These are phyloP conservation scores for Oxyruncus cristatus DNA, from an alignment of 2,113 vertebrate species.

Conservation along the genomic window DNA sequence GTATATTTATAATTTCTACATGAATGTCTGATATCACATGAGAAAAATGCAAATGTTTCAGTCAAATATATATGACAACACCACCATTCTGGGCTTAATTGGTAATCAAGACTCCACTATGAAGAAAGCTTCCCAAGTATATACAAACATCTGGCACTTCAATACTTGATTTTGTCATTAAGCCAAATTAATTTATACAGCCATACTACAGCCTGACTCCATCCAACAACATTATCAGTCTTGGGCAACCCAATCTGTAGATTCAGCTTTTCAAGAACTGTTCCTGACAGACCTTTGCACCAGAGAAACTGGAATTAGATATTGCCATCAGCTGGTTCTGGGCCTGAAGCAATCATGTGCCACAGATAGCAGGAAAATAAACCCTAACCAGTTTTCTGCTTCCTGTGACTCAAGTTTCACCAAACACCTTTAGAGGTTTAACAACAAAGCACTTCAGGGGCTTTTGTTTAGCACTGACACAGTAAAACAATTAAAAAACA, in stretches of 20 bases:
- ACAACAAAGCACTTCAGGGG: neutral
- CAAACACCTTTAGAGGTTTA: neutral
- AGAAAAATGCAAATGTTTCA: neutral
- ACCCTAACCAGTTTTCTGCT: neutral
- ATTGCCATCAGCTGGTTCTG: neutral
- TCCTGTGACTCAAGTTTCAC: neutral
- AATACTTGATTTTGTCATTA: neutral
- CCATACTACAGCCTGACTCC: neutral
- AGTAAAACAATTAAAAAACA: neutral
- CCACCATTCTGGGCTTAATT: neutral
- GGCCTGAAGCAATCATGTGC: neutral
- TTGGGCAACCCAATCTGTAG: neutral
- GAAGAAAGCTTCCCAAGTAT: neutral
- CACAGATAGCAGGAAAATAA: neutral
- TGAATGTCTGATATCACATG: rapidly evolving
- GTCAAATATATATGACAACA: neutral
- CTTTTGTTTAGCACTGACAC: neutral
- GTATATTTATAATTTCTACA: neutral
- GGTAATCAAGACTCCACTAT: neutral
- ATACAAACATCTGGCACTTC: neutral
- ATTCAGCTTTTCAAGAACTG: neutral
- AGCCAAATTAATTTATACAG: neutral
- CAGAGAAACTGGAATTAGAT: neutral
- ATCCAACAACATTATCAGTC: neutral
- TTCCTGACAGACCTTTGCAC: neutral